A percentile compares a stretch with the other conserved stretches of the same genome.
These are phyloP conservation scores for Halocynthia roretzi DNA, from an alignment of 23 tunicate species.

Conservation along the genomic window DNA sequence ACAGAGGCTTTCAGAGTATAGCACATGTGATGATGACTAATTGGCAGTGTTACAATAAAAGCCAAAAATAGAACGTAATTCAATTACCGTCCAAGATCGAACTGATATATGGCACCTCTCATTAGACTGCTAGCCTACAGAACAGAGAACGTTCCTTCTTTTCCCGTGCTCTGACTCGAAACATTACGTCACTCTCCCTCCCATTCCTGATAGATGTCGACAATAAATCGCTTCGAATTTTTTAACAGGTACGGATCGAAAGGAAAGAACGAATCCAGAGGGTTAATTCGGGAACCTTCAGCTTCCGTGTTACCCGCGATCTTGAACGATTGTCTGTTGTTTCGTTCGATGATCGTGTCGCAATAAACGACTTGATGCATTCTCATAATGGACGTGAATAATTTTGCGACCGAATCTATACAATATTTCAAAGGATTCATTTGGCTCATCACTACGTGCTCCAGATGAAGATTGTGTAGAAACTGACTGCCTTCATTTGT, in stretches of 20 bases:
- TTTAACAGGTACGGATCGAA: conserved; percentile 80
- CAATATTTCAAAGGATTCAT: conserved; percentile 52
- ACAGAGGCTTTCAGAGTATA: too few relatives aligned
- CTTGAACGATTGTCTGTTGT: conserved; percentile 58
- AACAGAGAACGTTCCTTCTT: too few relatives aligned
- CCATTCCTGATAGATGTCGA: conserved; percentile 27
- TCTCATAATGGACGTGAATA: conserved; percentile 64
- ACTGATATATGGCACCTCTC: too few relatives aligned
- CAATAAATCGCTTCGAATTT: conserved; percentile 27
- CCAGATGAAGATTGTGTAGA: conserved; percentile 24
- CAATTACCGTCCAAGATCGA: too few relatives aligned
- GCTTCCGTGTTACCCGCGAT: conserved; percentile 36
- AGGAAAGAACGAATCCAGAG: conserved; percentile 77
- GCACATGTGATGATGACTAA: too few relatives aligned
- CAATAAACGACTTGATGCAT: conserved; percentile 66
- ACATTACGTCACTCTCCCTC: conserved; percentile 6
- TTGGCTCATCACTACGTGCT: conserved; percentile 37
- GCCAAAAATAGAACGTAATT: too few relatives aligned
- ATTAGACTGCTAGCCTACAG: too few relatives aligned
- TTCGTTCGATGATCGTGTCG: conserved; percentile 73
- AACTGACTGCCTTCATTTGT: conserved; percentile 6
- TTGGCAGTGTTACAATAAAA: too few relatives aligned
- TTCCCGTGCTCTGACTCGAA: too few relatives aligned
- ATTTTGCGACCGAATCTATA: conserved; percentile 34
- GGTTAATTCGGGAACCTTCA: conserved; percentile 26